Base-by-base conservation (phyloP, 2,888 invertebrate genomes). In the Drosophila acutilabella region DNA sequence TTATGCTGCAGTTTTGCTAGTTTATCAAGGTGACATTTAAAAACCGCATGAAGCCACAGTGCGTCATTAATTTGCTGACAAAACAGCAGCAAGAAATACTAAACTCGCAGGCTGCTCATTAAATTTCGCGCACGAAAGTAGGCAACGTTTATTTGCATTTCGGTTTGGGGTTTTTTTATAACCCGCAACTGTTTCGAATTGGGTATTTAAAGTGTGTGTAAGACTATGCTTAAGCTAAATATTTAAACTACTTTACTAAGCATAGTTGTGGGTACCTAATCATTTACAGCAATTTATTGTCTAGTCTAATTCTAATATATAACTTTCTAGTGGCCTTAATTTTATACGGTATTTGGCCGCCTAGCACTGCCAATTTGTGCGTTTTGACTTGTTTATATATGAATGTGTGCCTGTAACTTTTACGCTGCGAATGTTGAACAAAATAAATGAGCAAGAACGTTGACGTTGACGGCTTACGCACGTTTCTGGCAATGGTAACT, bases 401-500 rank as follows among this genome's bases (percentile, higher is more conserved):
- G 42, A 14, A 40, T 59, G 30, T 58, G 52, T 18, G 47, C 26
- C 16, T 40, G 13, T 23, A 18, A 36, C 38, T 66, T 58, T 58
- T 67, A 10, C 54, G 61, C 66, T 38, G 38, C 26, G 11, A 53
- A 36, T 45, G 38, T 30, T 69, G 44, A 44, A 53, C 64, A 54
- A 68, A 85, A 72, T 85, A 85, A 85, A 85, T 82, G 88, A 85
- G 82, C 89, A 85, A 44, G 72, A 89, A 36, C 36, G 67, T 67
- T 73, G 70, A 65, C 45, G 52, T 4, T n/a, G 54, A 47, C 38
- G 61, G 40, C 36, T 38, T 56, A 75, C 79, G 75, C 75, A 75
- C 51, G 45, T 73, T 53, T 42, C 66, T 71, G 60, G 45, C 72
- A 78, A 62, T 53, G 38, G 13, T 57, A 71, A 18, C 36, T 38